A percentile compares a stretch with the other conserved stretches of the same genome.
These are phyloP conservation scores for Charina bottae DNA, from an alignment of 2,113 vertebrate species.

Conservation along the genomic window DNA sequence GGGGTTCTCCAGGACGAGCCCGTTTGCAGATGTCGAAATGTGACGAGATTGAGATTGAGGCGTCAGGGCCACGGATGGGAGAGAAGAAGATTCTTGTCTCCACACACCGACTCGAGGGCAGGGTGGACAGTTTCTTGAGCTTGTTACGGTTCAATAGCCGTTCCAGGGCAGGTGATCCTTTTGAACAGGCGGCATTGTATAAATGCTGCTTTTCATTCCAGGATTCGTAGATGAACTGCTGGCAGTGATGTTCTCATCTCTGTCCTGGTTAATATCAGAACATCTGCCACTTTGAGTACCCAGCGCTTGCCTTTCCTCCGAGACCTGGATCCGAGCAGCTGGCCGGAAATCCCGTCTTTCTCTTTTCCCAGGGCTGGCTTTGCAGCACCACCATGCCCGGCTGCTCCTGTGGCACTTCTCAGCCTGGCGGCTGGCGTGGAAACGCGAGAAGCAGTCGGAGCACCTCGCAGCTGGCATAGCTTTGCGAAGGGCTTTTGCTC, in stretches of 20 bases:
- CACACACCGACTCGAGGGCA: background rate
- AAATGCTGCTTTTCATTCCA: background rate
- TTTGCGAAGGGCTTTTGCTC: conserved; percentile 68
- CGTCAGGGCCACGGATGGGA: background rate
- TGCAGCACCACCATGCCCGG: conserved; percentile 49
- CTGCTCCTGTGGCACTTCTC: conserved; percentile 69
- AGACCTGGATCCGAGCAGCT: fast-evolving
- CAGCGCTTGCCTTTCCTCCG: background rate
- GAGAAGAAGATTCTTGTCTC: background rate
- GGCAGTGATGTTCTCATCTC: background rate
- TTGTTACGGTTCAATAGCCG: no score
- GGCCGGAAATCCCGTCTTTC: conserved; percentile 4
- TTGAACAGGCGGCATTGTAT: background rate
- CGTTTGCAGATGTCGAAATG: background rate
- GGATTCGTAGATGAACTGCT: fast-evolving
- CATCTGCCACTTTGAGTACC: background rate
- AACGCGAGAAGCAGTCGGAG: conserved; percentile 62
- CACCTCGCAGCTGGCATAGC: conserved; percentile 64
- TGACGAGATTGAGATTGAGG: background rate
- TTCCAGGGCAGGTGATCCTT: background rate
- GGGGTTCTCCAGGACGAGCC: background rate
- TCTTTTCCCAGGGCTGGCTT: conserved; percentile 68
- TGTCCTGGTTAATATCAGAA: background rate
- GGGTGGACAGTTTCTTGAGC: background rate
- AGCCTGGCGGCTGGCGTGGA: conserved; percentile 73